Evolutionary conservation across 2,888 invertebrate species (phyloP), one percentile per base, ranked within the genome.

Genomic region (Cheilosia urbana): DNA sequence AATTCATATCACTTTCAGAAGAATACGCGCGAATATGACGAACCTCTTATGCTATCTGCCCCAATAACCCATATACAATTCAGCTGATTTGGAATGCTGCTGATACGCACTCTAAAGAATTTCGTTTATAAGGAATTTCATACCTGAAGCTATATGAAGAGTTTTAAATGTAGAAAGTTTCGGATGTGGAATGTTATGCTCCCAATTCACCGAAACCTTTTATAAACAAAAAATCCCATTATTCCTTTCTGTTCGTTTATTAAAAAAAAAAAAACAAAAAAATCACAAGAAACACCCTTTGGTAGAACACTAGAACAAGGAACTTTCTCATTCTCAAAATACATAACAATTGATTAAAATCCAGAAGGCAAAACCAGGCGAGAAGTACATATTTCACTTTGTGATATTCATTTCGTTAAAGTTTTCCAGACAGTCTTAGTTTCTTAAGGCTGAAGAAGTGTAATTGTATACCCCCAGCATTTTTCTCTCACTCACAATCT

Each of bases 401-500:
- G 60, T 78, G 60, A 78, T 78, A 72, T 83, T 71, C 78, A 83
- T 83, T 83, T 72, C 69, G 72, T 71, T 83, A 66, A 72, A 78
- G 66, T 83, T 78, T 73, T 45, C 55, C 78, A 83, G 83, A 78
- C 78, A 78, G 72, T 68, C 78, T 83, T 83, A 83, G 71, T 62
- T 68, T 68, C 78, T 83, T 73, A 68, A 68, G 78, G 73, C 68
- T 68, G 49, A 73, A 78, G 71, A 73, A 73, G 73, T 78, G 78
- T 78, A 78, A 83, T 78, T 83, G 83, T 83, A 66, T 57, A 72
- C 83, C 83, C 63, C 72, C 11, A 78, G 78, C 83, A 83, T 68
- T 83, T 83, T 83, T 78, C 83, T 68, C 78, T 78, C 77, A 78
- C 83, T 83, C 78, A 73, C 78, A 83, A 78, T 63, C 83, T 73